phyloP scores from a whole-genome alignment of 2,113 vertebrate genomes.

The Ursus arctos region DNA sequence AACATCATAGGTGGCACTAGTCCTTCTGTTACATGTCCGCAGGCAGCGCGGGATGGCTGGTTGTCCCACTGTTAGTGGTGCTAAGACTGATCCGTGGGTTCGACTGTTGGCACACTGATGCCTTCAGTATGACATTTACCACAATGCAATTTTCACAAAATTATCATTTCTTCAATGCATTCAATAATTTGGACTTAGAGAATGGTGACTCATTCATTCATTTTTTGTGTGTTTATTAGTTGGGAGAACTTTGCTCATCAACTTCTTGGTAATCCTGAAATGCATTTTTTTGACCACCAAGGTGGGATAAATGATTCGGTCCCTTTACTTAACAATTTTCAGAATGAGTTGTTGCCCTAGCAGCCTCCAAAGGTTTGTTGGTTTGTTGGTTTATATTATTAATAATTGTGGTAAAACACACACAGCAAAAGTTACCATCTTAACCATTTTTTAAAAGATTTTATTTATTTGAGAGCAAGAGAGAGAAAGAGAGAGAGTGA shows the following conservation, averaged over 20 bases:
- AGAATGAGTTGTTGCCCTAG: conserved; percentile 30
- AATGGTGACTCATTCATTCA: neutral
- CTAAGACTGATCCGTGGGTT: neutral
- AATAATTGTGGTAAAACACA: neutral
- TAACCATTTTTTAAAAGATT: neutral
- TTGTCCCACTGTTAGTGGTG: neutral
- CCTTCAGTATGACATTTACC: neutral
- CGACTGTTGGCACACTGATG: neutral
- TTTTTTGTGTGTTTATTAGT: conserved; percentile 52
- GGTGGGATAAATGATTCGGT: conserved; percentile 26
- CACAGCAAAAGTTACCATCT: neutral
- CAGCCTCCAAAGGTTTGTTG: neutral
- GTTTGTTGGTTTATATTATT: neutral
- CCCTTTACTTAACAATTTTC: conserved; percentile 15
- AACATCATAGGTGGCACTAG: neutral
- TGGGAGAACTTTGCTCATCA: neutral
- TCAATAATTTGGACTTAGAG: conserved; percentile 5
- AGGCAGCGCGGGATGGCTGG: rapidly evolving
- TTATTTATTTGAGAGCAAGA: neutral
- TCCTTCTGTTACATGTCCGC: neutral
- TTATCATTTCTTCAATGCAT: neutral
- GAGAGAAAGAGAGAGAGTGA: neutral
- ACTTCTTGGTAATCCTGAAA: conserved; percentile 19
- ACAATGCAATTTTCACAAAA: neutral
- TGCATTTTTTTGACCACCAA: neutral